Percentiles rank a stretch among this genome's conserved stretches.
Evolutionary conservation across 2,888 invertebrate genomes (phyloP).

Genomic region (Lithophane semibrunnea): DNA sequence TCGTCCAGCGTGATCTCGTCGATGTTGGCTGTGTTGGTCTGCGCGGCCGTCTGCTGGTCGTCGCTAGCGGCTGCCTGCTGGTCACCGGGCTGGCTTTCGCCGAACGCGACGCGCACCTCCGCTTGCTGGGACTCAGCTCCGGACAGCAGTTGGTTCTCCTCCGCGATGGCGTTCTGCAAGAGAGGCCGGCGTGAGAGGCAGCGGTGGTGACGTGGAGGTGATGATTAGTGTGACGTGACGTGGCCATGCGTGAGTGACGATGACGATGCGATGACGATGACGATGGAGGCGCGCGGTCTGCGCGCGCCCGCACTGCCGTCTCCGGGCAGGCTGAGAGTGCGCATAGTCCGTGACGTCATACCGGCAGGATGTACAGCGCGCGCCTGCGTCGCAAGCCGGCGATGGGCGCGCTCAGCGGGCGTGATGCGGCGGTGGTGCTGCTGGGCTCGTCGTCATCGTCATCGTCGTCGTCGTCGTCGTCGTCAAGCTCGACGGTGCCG

Average conservation of each 20-base stretch:
- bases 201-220: slow-evolving; percentile 41
- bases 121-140: slow-evolving; percentile 91
- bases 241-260: slow-evolving; percentile 68
- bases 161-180: slow-evolving; percentile 84
- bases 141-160: slow-evolving; percentile 87
- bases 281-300: slow-evolving; percentile 78
- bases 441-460: slow-evolving; percentile 89
- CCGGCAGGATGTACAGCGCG: slow-evolving; percentile 83
- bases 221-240: slow-evolving; percentile 65
- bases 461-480: slow-evolving; percentile 90
- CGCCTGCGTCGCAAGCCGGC: slow-evolving; percentile 75
- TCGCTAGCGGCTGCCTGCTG: slow-evolving; percentile 74
- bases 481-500: slow-evolving; percentile 89
- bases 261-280: slow-evolving; percentile 75
- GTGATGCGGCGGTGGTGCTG: slow-evolving; percentile 55
- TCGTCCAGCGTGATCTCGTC: slow-evolving; percentile 93
- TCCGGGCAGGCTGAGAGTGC: slow-evolving; percentile 87
- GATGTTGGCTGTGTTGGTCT: slow-evolving; percentile 92
- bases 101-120: slow-evolving; percentile 91
- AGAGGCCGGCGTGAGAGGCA: slow-evolving; percentile 15
- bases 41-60: slow-evolving; percentile 90
- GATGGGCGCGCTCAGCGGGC: slow-evolving; percentile 65
- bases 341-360: slow-evolving; percentile 81
- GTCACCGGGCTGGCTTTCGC: slow-evolving; percentile 76
- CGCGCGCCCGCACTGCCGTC: slow-evolving; percentile 84